Base-by-base conservation (phyloP, 2,888 invertebrate genomes). In the Hemicrepidius hirtus region DNA sequence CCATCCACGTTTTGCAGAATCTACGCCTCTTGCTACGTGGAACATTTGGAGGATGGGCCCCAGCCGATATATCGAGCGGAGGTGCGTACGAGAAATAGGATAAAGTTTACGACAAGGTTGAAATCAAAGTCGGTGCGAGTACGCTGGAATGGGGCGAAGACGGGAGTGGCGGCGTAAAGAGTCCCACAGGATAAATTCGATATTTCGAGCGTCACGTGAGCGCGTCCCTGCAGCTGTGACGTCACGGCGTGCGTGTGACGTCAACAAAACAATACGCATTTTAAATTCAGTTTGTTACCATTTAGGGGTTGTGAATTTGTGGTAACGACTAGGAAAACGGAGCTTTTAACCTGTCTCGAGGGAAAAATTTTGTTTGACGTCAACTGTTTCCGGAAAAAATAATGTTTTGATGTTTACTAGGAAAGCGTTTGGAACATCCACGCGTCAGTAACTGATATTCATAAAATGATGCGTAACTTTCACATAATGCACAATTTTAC, bases 161-260 rank as follows among this genome's bases (percentile, higher is more conserved):
- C 68, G 68, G 24, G 68, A 65, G 55, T 46, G 49, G 32, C 41
- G 53, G 50, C 20, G 67, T 55, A 73, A 71, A 68, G 68, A 73
- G 72, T 75, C 78, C 77, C 77, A 68, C 74, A 77, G 77, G 77
- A 76, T 74, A 76, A 77, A 77, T 77, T 78, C 78, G 64, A 77
- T 77, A 78, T 73, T 73, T 60, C 53, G 18, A 55, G 63, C 71
- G 71, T 66, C 74, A 75, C 69, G 73, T 71, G 74, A 60, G 57
- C 69, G 65, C 53, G 59, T 67, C 69, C 72, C 75, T 75, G 76
- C 76, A 76, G 65, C 63, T 40, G 68, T 76, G 78, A 78, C 75
- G 78, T 78, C 75, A 75, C 66, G 13, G n/a, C 18, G 5, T 28
- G 18, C n/a, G 50, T 49, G 28, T 69, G 72, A 75, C 73, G 73